Conservation (phyloP, 2,888 invertebrate species). For the Acrocyrtus sp. region DNA sequence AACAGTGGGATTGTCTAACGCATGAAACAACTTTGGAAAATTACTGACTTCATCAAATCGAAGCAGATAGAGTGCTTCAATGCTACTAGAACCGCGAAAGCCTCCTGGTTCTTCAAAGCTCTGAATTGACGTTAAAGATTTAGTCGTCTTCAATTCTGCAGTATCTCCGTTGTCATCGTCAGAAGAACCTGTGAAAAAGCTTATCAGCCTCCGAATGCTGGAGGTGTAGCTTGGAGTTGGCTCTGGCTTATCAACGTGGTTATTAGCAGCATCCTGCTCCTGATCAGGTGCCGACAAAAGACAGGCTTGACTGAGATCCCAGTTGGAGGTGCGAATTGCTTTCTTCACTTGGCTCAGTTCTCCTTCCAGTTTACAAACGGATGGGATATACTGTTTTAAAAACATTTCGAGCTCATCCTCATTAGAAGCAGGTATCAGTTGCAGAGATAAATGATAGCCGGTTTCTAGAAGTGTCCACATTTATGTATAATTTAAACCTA, state of each 20-base stretch:
- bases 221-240: too few relatives aligned
- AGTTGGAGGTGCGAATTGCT: conserved; percentile 5
- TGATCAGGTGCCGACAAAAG: not conserved
- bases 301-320: conserved; percentile 17
- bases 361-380: conserved; percentile 4
- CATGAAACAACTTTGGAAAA: conserved; percentile 26
- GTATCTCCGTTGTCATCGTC: not conserved
- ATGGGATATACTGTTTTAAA: conserved; percentile 9
- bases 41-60: conserved; percentile 14
- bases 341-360: conserved; percentile 3
- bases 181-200: not conserved
- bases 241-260: not conserved
- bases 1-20: conserved; percentile 4
- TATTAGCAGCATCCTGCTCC: not conserved
- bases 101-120: not conserved
- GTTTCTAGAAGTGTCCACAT: conserved; percentile 12
- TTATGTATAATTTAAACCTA: not conserved
- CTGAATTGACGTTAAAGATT: not conserved
- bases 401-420: conserved; percentile 7
- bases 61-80: conserved; percentile 14
- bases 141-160: not conserved
- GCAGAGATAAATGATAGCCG: conserved; percentile 20
- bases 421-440: conserved; percentile 5
- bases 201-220: not conserved
- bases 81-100: not conserved